Evolutionary conservation across 2,888 invertebrate species (phyloP).

Genomic region (Patella depressa): DNA sequence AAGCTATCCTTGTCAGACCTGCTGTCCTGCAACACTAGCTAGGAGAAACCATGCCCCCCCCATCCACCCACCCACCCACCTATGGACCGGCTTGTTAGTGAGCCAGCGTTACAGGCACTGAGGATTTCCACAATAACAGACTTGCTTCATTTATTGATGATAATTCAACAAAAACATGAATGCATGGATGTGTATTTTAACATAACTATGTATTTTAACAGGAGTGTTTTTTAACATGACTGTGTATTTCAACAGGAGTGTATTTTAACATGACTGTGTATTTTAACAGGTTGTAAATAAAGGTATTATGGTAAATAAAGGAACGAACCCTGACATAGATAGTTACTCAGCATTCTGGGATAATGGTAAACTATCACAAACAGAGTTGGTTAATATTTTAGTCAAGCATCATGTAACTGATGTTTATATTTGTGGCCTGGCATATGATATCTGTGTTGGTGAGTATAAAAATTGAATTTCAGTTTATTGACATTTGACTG

Average conservation of each 20-base stretch:
- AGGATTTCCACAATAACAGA: neutral
- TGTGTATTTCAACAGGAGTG: too few relatives aligned
- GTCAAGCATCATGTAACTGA: conserved; percentile 87
- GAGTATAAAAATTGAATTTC: conserved; percentile 28
- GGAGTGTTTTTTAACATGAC: too few relatives aligned
- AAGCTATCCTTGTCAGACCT: too few relatives aligned
- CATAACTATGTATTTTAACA: too few relatives aligned
- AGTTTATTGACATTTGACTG: too few relatives aligned
- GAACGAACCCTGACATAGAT: conserved; percentile 94
- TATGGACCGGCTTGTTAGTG: too few relatives aligned
- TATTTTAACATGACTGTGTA: neutral
- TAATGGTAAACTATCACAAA: conserved; percentile 91
- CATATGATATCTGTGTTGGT: conserved; percentile 93
- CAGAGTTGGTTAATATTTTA: conserved; percentile 85
- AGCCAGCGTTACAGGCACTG: too few relatives aligned
- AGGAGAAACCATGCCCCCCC: too few relatives aligned
- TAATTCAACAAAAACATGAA: neutral
- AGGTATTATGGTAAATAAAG: conserved; percentile 73
- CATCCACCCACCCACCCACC: too few relatives aligned
- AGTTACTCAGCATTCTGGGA: conserved; percentile 99
- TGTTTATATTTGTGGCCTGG: conserved; percentile 93
- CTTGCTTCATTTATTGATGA: neutral
- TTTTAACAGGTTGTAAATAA: conserved; percentile 53
- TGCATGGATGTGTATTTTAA: neutral
- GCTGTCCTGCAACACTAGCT: too few relatives aligned